Evolutionary conservation across 2,888 invertebrate genomes (phyloP).

Genomic region (Agrochola lota): DNA sequence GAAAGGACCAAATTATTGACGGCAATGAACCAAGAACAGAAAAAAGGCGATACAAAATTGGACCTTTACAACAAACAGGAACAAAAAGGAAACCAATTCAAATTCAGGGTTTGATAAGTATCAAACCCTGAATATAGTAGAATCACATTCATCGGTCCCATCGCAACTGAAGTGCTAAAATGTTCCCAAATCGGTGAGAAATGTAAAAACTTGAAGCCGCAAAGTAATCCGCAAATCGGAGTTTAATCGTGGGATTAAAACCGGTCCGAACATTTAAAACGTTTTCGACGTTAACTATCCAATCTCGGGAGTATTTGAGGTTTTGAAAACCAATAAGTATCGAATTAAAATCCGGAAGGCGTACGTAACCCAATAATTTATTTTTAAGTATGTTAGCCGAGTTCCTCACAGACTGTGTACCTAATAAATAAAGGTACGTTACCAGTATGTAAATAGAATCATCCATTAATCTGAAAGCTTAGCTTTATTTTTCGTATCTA

Average conservation of each 20-base stretch:
- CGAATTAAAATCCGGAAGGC: constrained; percentile 32
- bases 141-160: constrained; percentile 34
- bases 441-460: not conserved
- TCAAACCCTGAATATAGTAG: constrained; percentile 1
- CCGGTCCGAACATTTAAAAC: constrained; percentile 47
- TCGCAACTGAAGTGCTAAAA: constrained; percentile 35
- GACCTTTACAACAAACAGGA: not conserved
- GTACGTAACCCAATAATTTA: not conserved
- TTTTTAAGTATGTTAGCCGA: constrained; percentile 9
- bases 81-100: not conserved
- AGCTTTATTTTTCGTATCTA: not conserved
- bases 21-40: not conserved
- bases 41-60: not conserved
- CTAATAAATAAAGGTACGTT: not conserved
- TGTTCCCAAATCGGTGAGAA: constrained; percentile 8
- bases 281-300: constrained; percentile 52
- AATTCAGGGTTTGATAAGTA: not conserved
- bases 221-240: constrained; percentile 47
- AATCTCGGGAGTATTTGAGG: constrained; percentile 35
- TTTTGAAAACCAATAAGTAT: constrained; percentile 49
- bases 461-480: not conserved
- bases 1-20: not conserved
- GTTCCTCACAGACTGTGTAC: not conserved
- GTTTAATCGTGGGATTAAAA: constrained; percentile 44
- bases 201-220: constrained; percentile 28